phyloP scores from a whole-genome alignment of 2,797 vertebrate species.

The Miichthys miiuy region DNA sequence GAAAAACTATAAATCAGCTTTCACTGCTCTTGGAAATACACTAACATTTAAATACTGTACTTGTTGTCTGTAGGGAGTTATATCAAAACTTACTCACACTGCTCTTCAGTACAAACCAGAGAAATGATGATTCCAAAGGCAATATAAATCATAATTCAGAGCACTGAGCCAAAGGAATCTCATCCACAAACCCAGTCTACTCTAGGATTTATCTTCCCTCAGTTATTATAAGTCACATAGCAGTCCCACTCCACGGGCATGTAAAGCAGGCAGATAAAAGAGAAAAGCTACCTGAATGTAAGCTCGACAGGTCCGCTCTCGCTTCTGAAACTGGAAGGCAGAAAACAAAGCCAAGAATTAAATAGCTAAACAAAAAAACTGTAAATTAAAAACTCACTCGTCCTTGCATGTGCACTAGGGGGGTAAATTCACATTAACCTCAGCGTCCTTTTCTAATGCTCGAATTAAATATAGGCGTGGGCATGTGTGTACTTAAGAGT shows the following conservation, averaged over 20 bases:
- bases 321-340: conserved; percentile 90
- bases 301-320: conserved; percentile 93
- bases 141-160: conserved; percentile 74
- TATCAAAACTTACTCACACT: conserved; percentile 54
- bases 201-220: conserved; percentile 69
- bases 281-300: conserved; percentile 91
- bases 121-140: conserved; percentile 70
- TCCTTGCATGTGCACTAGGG: conserved; percentile 44
- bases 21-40: conserved; percentile 54
- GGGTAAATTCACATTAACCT: conserved; percentile 52
- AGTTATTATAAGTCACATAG: conserved; percentile 70
- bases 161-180: conserved; percentile 68
- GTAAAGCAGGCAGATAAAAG: conserved; percentile 72
- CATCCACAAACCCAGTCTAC: conserved; percentile 66
- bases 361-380: conserved; percentile 51
- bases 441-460: conserved; percentile 42
- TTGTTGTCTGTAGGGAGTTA: conserved; percentile 53
- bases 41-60: conserved; percentile 61
- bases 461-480: conserved; percentile 34
- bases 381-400: conserved; percentile 53
- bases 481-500: conserved; percentile 19
- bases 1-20: conserved; percentile 54
- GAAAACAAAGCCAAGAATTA: conserved; percentile 69
- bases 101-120: conserved; percentile 64
- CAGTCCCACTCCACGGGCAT: conserved; percentile 57